Evolutionary conservation across 2,888 invertebrate genomes (phyloP), one percentile per base, ranked within the genome.

Genomic region (Macaria notata): DNA sequence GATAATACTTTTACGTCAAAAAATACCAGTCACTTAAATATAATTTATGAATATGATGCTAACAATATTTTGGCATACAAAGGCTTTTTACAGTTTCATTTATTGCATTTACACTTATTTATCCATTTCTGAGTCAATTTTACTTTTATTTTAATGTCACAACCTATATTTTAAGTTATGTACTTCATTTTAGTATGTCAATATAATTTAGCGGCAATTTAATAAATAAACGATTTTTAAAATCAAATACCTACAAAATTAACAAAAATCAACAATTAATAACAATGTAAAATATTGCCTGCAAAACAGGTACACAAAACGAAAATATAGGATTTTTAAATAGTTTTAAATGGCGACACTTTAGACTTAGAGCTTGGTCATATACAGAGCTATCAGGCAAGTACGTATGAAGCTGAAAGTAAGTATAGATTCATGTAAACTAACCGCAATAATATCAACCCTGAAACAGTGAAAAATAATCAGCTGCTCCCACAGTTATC

Each of bases 281-380:
- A 72, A 68, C 59, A 65, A 64, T 33, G 43, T 49, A 50, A 63
- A 66, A 55, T 56, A 64, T 60, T 65, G 55, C 49, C 60, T 55
- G 51, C 56, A 46, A 19, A 68, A 68, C 70, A 76, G 77, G 73
- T 73, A 74, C 71, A 59, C 59, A 58, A 58, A 54, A 19, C 19
- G 19, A 51, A 42, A 33, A 46, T 31, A 48, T 63, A 63, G 64
- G 66, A 63, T 65, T 69, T 76, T 50, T 50, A n/a, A n/a, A 33
- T 78, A 75, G 75, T 65, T 72, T 69, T 45, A 53, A 68, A 75
- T 76, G 73, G 74, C 73, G 70, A 70, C 64, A 70, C 66, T 68
- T 54, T 59, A 49, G 54, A 62, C 65, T 62, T 64, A 62, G 63
- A 63, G 53, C 47, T 64, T 59, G 64, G 55, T 46, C 46, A 59